These are phyloP conservation scores for Ceryle rudis DNA, from an alignment of 2,797 vertebrate species.

Conservation along the genomic window DNA sequence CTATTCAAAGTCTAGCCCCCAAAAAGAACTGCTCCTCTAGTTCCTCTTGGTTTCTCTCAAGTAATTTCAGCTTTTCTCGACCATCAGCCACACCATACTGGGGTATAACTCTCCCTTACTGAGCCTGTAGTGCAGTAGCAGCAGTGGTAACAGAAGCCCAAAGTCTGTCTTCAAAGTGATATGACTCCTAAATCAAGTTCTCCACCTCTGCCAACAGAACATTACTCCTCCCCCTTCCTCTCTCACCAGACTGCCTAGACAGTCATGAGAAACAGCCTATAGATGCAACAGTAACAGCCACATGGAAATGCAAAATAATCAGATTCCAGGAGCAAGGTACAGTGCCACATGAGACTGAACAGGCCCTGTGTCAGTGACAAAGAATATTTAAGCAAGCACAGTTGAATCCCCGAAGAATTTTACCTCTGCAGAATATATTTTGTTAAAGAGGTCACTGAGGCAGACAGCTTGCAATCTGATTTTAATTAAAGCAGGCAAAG, in stretches of 20 bases:
- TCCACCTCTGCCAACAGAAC: not conserved
- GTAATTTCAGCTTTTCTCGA: not conserved
- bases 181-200: not conserved
- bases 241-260: not conserved
- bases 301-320: not conserved
- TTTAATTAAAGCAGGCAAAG: not conserved
- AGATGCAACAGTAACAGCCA: not conserved
- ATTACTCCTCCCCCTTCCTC: not conserved
- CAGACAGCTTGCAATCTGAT: not conserved
- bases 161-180: not conserved
- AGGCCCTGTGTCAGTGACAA: not conserved
- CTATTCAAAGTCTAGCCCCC: not conserved
- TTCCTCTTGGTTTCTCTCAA: not conserved
- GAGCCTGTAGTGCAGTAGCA: not conserved
- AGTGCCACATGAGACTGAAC: fast-evolving
- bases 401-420: not conserved
- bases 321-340: not conserved
- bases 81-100: not conserved
- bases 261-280: not conserved
- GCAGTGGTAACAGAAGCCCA: not conserved
- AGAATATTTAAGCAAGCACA: not conserved
- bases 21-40: not conserved
- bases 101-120: not conserved
- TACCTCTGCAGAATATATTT: not conserved
- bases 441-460: not conserved